Evolutionary conservation across 2,888 invertebrate genomes (phyloP).

Genomic region (Rotaria macrura): DNA sequence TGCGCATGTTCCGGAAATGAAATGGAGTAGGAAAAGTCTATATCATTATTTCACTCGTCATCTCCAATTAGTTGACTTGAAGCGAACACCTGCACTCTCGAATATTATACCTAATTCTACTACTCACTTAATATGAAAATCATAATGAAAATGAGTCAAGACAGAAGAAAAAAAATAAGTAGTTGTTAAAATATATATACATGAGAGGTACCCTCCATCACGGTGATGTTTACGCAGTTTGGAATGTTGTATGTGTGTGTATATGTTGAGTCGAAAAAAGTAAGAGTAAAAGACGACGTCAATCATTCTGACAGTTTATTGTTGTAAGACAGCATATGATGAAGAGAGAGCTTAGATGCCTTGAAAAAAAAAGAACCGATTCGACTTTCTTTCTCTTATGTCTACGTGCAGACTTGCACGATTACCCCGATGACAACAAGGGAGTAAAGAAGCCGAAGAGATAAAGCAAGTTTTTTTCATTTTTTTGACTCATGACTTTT

Average conservation of each 20-base stretch:
- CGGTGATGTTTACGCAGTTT: conserved; percentile 10
- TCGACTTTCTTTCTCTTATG: not conserved
- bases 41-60: not conserved
- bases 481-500: not conserved
- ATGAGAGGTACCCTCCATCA: not conserved
- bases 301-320: conserved; percentile 15
- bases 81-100: not conserved
- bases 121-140: not conserved
- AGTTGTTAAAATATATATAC: not conserved
- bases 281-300: not conserved
- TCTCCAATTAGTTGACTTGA: not conserved
- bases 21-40: not conserved
- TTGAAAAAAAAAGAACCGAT: not conserved
- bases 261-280: not conserved
- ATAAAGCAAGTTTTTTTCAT: not conserved
- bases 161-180: not conserved
- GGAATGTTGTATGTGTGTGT: not conserved
- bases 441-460: not conserved
- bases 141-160: conserved; percentile 7
- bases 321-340: not conserved
- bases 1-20: not conserved
- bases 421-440: conserved; percentile 6
- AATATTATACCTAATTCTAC: not conserved
- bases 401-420: not conserved
- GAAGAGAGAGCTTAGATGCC: not conserved